Base-by-base conservation (phyloP, 2,113 vertebrate species). In the Mustela lutreola region DNA sequence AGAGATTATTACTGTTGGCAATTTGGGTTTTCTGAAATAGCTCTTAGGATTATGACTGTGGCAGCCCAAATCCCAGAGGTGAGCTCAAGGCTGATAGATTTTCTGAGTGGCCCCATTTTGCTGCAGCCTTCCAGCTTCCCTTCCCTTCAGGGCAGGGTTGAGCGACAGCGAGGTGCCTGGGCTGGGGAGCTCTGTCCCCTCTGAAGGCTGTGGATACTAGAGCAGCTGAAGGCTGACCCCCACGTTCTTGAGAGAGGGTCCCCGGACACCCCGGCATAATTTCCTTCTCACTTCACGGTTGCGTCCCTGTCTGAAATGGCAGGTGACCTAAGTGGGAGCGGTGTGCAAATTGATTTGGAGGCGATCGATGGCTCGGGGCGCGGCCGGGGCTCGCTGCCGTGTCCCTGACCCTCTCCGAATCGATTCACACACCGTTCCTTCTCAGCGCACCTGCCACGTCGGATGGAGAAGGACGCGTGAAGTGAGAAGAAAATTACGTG, bases 341-440 rank as follows among this genome's bases (percentile, higher is more conserved):
- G 98, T 95, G 97, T 99, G 98, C 95, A 98, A 98, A 99, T 99
- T 98, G 99, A 99, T 98, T 98, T 97, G 98, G 97, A 99, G 97
- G 97, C 93, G 97, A 98, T 99, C 98, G 91, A 97, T 97, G 5
- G 97, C 96, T 96, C 42, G 85, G 99, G 98, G 98, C 97, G 97
- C 98, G 95, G 98, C 98, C 98, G 96, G 45, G 96, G 98, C 98
- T 97, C 96, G 97, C 98, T 97, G 98, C 97, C 39, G 45, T 98
- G 98, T 86, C 99, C 98, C 98, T 97, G 98, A 98, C 98, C 98
- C 98, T 98, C 98, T 98, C 63, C 0, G 28, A 88, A 99, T 99
- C 97, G 98, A 99, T 99, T 97, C 80, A 92, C 98, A 97, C 97
- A 89, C 98, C 98, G 42, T 97, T 98, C 98, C 97, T 88, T 50